Evolutionary conservation across 1,140 invertebrate species (phyloP).

Genomic region (Platyura marginata): DNA sequence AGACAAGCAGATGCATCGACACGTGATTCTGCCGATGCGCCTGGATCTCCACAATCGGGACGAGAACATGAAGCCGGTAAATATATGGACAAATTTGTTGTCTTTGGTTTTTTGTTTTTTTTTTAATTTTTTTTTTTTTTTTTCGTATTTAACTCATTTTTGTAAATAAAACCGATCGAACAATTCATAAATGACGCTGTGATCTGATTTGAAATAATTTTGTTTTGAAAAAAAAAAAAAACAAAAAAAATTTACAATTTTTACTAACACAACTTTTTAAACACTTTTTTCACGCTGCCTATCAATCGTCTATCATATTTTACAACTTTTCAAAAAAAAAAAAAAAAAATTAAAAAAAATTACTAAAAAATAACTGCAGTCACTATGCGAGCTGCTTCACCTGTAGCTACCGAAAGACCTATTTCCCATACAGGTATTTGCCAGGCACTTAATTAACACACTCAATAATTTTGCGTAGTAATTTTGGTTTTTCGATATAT

Average conservation of each 20-base stretch:
- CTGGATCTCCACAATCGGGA: conserved; percentile 17
- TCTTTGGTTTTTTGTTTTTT: background rate
- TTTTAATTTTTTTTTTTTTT: background rate
- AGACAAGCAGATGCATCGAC: background rate
- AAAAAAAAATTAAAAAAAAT: background rate
- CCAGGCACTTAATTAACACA: background rate
- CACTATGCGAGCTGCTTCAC: conserved; percentile 5
- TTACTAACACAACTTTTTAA: background rate
- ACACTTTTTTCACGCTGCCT: conserved; percentile 2
- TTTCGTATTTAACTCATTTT: background rate
- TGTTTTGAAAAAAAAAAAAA: too few relatives aligned
- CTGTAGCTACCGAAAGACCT: conserved; percentile 5
- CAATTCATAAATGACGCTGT: too few relatives aligned
- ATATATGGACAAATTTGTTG: background rate
- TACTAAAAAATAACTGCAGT: conserved; percentile 2
- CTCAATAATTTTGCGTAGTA: too few relatives aligned
- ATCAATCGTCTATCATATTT: background rate
- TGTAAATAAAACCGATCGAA: background rate
- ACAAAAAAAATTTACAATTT: too few relatives aligned
- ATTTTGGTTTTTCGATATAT: too few relatives aligned
- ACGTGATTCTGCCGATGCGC: conserved; percentile 26
- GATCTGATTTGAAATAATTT: too few relatives aligned
- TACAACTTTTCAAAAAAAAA: background rate
- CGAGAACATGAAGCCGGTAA: conserved; percentile 13
- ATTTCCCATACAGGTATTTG: conserved; percentile 5